Base-by-base conservation (phyloP, 2,113 vertebrate genomes). In the Pterocles burchelli region DNA sequence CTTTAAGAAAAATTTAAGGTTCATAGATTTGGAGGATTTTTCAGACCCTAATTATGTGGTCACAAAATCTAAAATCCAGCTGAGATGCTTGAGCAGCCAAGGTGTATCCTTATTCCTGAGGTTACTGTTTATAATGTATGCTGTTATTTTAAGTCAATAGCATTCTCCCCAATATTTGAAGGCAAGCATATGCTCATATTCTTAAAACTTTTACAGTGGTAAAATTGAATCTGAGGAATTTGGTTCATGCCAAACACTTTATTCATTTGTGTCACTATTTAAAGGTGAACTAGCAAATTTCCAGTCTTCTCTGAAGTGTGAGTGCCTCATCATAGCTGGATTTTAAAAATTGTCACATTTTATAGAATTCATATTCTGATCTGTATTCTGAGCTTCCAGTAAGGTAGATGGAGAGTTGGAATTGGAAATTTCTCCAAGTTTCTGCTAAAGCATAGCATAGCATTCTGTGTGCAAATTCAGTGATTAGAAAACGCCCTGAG, bases 111-210 rank as follows among this genome's bases (percentile, higher is more conserved):
- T 89, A 46, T 92, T 92, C 67, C 75, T 83, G 78, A 80, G 66
- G 78, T 88, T 93, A 46, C 54, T 86, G 51, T 80, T 93, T 88
- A 66, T 80, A 90, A 88, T 34, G 55, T 51, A 55, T 84, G 72
- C 66, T 96, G 77, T 85, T 93, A 85, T 83, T 88, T 72, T 62
- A 93, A 89, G 85, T 78, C 77, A 85, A 45, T 93, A 74, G 2
- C 6, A 18, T 62, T 71, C 59, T 73, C 58, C 22, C 54, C 59
- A 13, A 92, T 94, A 88, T 77, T 86, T 90, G 38, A 62, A 70
- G 55, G 31, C 67, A 83, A 84, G 76, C 85, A 86, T 71, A 43
- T 86, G 90, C 63, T 88, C 7, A 2, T 76, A 52, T 80, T 73
- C 49, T 79, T 73, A 74, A 66, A 76, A 74, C 59, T 88, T 93